A percentile compares a stretch with the other conserved stretches of the same genome.
Evolutionary conservation across 2,797 vertebrate species (phyloP).

Genomic region (Phrynocephalus forsythii): DNA sequence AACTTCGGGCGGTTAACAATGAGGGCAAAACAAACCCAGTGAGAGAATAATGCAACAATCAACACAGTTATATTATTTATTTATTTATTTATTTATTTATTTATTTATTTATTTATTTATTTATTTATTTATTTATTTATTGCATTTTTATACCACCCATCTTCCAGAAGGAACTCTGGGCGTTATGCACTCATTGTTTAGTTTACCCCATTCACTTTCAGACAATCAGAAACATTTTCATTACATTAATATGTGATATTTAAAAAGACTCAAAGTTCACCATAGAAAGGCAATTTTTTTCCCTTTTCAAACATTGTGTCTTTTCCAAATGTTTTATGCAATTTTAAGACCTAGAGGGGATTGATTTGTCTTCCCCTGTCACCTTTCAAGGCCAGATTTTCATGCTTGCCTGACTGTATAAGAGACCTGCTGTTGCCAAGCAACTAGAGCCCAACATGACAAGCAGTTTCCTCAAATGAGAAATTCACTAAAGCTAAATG

Average conservation of each 20-base stretch:
- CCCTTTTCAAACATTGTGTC: conserved; percentile 8
- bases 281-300: conserved; percentile 22
- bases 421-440: conserved; percentile 64
- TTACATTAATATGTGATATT: background rate
- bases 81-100: no score
- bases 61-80: no score
- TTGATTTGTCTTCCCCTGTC: conserved; percentile 46
- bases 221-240: background rate
- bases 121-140: no score
- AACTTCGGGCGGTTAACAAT: no score
- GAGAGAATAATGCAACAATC: no score
- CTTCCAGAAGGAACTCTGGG: no score
- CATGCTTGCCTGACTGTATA: background rate
- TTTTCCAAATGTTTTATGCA: background rate
- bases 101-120: no score
- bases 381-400: conserved; percentile 43
- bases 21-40: no score
- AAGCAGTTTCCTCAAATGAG: conserved; percentile 38
- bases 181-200: background rate
- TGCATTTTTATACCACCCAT: no score
- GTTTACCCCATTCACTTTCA: background rate
- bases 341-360: conserved; percentile 12
- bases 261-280: background rate
- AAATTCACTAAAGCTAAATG: conserved; percentile 52
- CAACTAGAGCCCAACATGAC: conserved; percentile 27